Evolutionary conservation across 92 coral and sea anemone genomes (phyloP).

Genomic region (Parazoanthus swiftii): DNA sequence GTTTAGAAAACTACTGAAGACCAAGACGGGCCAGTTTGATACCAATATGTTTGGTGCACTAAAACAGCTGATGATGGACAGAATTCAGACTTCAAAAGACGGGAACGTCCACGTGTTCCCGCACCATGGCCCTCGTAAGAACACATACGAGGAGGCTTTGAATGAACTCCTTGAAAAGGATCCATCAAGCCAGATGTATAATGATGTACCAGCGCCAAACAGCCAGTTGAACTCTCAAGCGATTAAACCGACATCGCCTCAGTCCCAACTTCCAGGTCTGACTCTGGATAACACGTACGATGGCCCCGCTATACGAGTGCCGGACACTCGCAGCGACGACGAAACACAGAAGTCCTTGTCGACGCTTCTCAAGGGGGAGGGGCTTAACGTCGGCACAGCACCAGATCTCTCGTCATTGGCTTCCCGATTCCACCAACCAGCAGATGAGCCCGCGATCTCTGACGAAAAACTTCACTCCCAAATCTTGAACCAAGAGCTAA

Average conservation of each 20-base stretch:
- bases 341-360: conserved; percentile 9
- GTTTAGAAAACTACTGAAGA: conserved; percentile 31
- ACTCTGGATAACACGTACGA: conserved; percentile 56
- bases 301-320: conserved; percentile 69
- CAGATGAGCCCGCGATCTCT: conserved; percentile 53
- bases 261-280: conserved; percentile 18
- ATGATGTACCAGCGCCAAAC: background rate
- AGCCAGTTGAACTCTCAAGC: background rate
- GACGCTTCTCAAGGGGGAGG: conserved; percentile 24
- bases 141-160: conserved; percentile 61
- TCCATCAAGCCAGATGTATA: conserved; percentile 31
- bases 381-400: conserved; percentile 2
- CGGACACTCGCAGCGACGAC: conserved; percentile 14
- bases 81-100: conserved; percentile 67
- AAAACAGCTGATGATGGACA: conserved; percentile 58
- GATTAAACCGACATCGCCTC: background rate
- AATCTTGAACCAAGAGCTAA: conserved; percentile 76
- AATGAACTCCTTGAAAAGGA: conserved; percentile 57
- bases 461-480: conserved; percentile 67
- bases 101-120: conserved; percentile 75
- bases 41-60: conserved; percentile 34
- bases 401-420: conserved; percentile 15
- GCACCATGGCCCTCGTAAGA: conserved; percentile 52
- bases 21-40: conserved; percentile 28
- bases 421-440: conserved; percentile 63